Conservation (phyloP, 2,113 vertebrate species). For the Tretioscincus oriximinensis region DNA sequence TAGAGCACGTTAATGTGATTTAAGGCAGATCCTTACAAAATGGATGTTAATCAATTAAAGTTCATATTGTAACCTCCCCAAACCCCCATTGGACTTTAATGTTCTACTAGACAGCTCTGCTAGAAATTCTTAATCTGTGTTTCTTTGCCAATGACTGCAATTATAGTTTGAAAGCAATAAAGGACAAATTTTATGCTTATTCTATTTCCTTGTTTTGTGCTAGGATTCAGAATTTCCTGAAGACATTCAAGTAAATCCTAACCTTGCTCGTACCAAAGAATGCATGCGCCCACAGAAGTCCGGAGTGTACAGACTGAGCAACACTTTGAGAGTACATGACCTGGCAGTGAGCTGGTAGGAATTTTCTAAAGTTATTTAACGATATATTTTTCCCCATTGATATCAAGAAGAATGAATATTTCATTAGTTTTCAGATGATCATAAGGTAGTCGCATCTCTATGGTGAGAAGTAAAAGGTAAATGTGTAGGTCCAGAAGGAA, state of each 20-base stretch:
- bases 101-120: too few species aligned
- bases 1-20: too few species aligned
- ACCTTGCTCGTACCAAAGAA: conserved; percentile 48
- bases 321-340: conserved; percentile 71
- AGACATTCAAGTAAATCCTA: conserved; percentile 52
- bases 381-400: conserved; percentile 15
- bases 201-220: conserved; percentile 1
- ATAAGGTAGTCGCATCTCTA: neutral
- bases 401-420: neutral
- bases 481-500: too few species aligned
- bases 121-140: too few species aligned
- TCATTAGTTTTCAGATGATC: conserved; percentile 24
- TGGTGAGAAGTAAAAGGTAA: conserved; percentile 8
- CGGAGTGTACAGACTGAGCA: conserved; percentile 62
- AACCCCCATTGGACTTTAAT: too few species aligned
- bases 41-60: too few species aligned
- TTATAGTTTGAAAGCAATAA: neutral
- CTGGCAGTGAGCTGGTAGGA: conserved; percentile 77
- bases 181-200: neutral
- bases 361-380: neutral
- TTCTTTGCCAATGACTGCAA: neutral
- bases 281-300: conserved; percentile 44
- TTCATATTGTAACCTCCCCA: too few species aligned
- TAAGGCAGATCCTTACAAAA: too few species aligned
- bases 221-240: conserved; percentile 75